Evolutionary conservation across 2,797 vertebrate species (phyloP), one percentile per base, ranked within the genome.

Genomic region (Alectoris magna): DNA sequence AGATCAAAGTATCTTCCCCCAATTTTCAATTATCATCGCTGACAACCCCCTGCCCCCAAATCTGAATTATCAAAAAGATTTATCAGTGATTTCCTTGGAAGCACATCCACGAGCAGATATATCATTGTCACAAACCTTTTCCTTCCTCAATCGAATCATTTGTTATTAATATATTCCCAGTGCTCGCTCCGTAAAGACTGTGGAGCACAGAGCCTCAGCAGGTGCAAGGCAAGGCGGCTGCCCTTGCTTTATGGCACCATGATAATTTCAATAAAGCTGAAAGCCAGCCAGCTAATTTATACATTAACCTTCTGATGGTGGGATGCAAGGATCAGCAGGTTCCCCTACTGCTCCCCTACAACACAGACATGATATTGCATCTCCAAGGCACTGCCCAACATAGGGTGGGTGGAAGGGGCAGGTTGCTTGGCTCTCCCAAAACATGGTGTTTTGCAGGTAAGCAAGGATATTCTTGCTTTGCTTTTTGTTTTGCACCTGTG

Each of bases 131-230:
- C 43, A 72, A 22, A 55, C 1, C 64, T 31, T 72, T 86, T 86
- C 36, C 39, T 83, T 79, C n/a, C 39, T 34, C 64, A 23, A 56
- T 14, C 11, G n/a, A 31, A 51, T 66, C 14, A 46, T 43, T 29
- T 75, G 36, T n/a, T 79, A 79, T 60, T 69, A 69, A 80, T 64
- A 72, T 9, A 86, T 68, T 66, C 43, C 48, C 43, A 58, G 26
- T 38, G 69, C 60, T 31, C 41, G 21, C 67, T 78, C 63, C 46
- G 48, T 53, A 46, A 53, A 62, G 48, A 31, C 44, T 70, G 67
- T 62, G 74, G 44, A 84, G 58, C 5, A 0, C 22, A 2, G 9
- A 29, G 44, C 34, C 84, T 73, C n/a, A 41, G 84, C 22, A 23
- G 29, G 15, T n/a, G 41, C 26, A 51, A 66, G n/a, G 64, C 56